These are phyloP conservation scores for Ormyrus thymus DNA, from an alignment of 2,888 invertebrate genomes.

Conservation along the genomic window DNA sequence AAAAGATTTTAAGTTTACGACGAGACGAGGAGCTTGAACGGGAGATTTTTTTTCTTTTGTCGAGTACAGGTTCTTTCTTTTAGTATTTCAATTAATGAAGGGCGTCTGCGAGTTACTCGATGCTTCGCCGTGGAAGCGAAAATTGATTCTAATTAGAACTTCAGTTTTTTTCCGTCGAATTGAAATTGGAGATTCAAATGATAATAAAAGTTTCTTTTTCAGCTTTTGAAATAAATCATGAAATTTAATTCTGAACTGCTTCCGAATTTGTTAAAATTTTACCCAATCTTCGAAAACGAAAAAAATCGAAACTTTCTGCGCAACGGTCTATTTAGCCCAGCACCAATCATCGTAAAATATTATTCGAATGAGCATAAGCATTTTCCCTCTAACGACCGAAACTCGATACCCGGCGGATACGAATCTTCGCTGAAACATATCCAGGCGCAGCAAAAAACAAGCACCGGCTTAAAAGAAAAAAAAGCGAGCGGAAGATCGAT, in stretches of 20 bases:
- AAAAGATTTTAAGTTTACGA: conserved; percentile 45
- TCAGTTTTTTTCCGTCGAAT: neutral
- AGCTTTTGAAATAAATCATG: too few species aligned
- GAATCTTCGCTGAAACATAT: neutral
- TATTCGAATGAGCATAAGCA: too few species aligned
- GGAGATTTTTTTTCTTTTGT: conserved; percentile 20
- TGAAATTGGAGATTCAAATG: neutral
- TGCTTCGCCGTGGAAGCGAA: conserved; percentile 14
- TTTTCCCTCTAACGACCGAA: too few species aligned
- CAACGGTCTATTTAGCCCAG: too few species aligned
- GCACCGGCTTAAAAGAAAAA: neutral
- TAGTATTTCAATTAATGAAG: neutral
- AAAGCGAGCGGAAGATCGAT: conserved; percentile 14
- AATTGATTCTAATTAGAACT: conserved; percentile 19
- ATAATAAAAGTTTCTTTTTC: neutral
- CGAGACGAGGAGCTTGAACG: conserved; percentile 22
- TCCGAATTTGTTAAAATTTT: too few species aligned
- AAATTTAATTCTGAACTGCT: too few species aligned
- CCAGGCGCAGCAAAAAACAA: neutral
- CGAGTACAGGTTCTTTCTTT: conserved; percentile 2
- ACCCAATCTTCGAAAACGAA: too few species aligned
- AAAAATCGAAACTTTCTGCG: too few species aligned
- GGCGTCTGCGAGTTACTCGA: neutral
- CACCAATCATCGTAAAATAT: too few species aligned
- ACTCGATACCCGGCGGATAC: neutral